A percentile compares a stretch with the other conserved stretches of the same genome.
Conservation (phyloP, 2,797 vertebrate genomes). For the Euphonia xanthogaster region DNA sequence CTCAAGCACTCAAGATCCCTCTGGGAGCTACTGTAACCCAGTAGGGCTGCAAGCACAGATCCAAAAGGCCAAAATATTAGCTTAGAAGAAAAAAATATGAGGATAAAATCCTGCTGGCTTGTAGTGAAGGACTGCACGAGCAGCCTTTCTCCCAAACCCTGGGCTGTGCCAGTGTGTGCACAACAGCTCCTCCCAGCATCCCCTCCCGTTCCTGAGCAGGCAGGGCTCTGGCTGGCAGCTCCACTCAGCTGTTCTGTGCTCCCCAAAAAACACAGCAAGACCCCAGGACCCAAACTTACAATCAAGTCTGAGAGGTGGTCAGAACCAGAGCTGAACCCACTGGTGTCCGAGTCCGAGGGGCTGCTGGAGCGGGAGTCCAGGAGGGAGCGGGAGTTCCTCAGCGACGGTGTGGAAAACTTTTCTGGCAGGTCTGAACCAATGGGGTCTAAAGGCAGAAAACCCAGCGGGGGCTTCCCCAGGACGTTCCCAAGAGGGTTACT, state of each 20-base stretch:
- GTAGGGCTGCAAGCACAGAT: background rate
- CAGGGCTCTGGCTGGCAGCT: background rate
- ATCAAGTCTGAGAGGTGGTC: conserved; percentile 94
- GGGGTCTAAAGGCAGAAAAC: conserved; percentile 81
- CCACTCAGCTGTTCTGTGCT: fast-evolving
- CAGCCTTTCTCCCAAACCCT: background rate
- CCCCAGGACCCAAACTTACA: conserved; percentile 71
- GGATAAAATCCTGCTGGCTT: background rate
- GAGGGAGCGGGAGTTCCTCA: conserved; percentile 85
- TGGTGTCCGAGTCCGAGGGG: conserved; percentile 96
- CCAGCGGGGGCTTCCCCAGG: conserved; percentile 83
- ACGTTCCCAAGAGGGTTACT: conserved; percentile 86
- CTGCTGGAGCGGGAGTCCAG: conserved; percentile 96
- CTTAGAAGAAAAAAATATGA: background rate
- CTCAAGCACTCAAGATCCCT: background rate
- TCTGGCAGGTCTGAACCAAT: conserved; percentile 88
- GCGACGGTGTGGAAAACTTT: conserved; percentile 86
- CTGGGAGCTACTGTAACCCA: background rate
- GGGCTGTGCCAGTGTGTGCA: background rate
- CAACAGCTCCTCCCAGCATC: background rate
- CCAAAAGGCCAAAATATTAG: background rate
- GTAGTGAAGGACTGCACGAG: background rate
- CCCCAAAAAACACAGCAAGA: background rate
- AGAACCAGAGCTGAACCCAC: conserved; percentile 97
- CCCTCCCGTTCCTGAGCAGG: background rate